phyloP scores from a whole-genome alignment of 2,888 invertebrate species.

The Malacosoma neustria region DNA sequence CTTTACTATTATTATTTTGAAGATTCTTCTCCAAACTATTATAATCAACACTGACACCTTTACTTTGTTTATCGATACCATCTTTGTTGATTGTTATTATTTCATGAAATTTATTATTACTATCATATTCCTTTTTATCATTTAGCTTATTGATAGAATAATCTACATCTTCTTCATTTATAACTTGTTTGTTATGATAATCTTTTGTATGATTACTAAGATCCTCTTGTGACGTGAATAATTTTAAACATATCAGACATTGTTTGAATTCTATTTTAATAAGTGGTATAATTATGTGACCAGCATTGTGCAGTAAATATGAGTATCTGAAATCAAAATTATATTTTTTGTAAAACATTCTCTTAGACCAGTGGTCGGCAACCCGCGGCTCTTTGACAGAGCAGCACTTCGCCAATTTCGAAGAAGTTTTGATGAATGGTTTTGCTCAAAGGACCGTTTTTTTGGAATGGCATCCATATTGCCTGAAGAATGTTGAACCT shows the following conservation, averaged over 20 bases:
- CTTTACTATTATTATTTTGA: not conserved
- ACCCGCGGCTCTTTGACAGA: too few relatives aligned
- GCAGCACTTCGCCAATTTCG: too few relatives aligned
- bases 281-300: conserved; percentile 38
- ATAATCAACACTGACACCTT: too few relatives aligned
- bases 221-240: conserved; percentile 21
- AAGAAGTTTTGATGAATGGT: too few relatives aligned
- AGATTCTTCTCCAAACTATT: too few relatives aligned
- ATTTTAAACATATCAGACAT: conserved; percentile 21
- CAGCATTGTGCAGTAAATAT: conserved; percentile 26
- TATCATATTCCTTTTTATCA: not conserved
- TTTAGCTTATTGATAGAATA: too few relatives aligned
- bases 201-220: conserved; percentile 16
- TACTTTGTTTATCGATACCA: too few relatives aligned
- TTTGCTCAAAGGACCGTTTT: too few relatives aligned
- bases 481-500: too few relatives aligned
- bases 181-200: conserved; percentile 14
- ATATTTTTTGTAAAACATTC: not conserved
- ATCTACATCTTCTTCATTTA: not conserved
- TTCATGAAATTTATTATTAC: not conserved
- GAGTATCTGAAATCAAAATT: conserved; percentile 24
- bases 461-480: too few relatives aligned
- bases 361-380: too few relatives aligned
- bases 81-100: too few relatives aligned
- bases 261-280: conserved; percentile 17